Evolutionary conservation across 2,797 vertebrate species (phyloP), one percentile per base, ranked within the genome.

Genomic region (Notoglanidium macrostoma): DNA sequence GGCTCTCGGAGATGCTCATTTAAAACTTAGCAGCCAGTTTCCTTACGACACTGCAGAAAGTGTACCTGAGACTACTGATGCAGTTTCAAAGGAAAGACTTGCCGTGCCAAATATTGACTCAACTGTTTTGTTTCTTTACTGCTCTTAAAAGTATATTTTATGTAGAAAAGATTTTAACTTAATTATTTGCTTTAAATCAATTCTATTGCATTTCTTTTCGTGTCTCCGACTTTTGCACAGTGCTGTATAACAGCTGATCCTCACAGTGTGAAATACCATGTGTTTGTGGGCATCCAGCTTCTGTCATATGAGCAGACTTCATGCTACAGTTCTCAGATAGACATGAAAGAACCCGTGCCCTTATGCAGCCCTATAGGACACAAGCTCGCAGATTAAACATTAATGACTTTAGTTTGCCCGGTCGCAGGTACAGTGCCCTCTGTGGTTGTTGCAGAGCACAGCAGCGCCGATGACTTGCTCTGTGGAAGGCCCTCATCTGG

Each of bases 291-390:
- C 26, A 10, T 73, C 57, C 51, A 51, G 59, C 70, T 35, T 83
- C 35, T n/a, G 21, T 87, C 74, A 86, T 87, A 10, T 76, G 35
- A 76, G 74, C n/a, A 46, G 54, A 78, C 55, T 80, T 86, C 40
- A 72, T 80, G 3, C 55, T 49, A 73, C 51, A 88, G 77, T 87
- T 90, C 40, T 86, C 80, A 87, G 85, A 32, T 54, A 81, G 79
- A 89, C 78, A 83, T 87, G 57, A 88, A 89, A 86, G 85, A 80
- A 55, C 49, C 61, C 23, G 74, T 87, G 87, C 87, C 86, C 86
- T 78, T 79, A 87, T 87, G 84, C 61, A 35, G 84, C 83, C 35
- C 77, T 80, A 29, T 83, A 85, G 74, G 46, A 70, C 59, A 54
- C 72, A 76, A 85, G 72, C n/a, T 14, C 73, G 73, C 61, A 59